Percentiles rank a stretch among this genome's conserved stretches.
Conservation (phyloP, 2,797 vertebrate genomes). For the Pangasius macronema region DNA sequence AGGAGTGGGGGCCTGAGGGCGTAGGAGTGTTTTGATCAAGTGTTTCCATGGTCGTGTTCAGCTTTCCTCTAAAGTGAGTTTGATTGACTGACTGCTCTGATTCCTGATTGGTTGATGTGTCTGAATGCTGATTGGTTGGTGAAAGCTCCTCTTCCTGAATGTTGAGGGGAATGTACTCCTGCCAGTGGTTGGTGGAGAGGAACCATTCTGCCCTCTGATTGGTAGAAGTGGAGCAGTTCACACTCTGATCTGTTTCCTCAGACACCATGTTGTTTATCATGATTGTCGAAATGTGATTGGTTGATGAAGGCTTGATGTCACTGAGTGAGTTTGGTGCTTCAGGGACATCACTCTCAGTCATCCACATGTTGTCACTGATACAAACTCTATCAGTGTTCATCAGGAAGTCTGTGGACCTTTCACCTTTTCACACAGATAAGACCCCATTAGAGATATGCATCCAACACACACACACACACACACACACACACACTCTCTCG, state of each 20-base stretch:
- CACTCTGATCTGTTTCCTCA: slow-evolving; percentile 43
- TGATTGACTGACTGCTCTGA: slow-evolving; percentile 47
- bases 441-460: neutral
- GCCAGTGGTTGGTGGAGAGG: slow-evolving; percentile 72
- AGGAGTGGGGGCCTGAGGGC: slow-evolving; percentile 30
- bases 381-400: neutral
- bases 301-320: slow-evolving; percentile 34
- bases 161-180: slow-evolving; percentile 68
- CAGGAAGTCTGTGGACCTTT: slow-evolving; percentile 6
- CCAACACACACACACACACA: neutral
- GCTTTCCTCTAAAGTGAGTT: slow-evolving; percentile 13
- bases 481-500: neutral
- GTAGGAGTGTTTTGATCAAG: neutral
- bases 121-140: slow-evolving; percentile 48
- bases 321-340: neutral
- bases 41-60: neutral
- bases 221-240: slow-evolving; percentile 36
- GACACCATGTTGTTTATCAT: slow-evolving; percentile 59
- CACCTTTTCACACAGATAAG: neutral
- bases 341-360: neutral
- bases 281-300: slow-evolving; percentile 71
- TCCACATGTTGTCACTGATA: neutral
- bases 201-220: slow-evolving; percentile 75
- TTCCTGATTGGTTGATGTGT: slow-evolving; percentile 39
- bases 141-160: slow-evolving; percentile 57